These are phyloP conservation scores for Lissocephala sabroskyi DNA, from an alignment of 2,888 invertebrate genomes.

Conservation along the genomic window DNA sequence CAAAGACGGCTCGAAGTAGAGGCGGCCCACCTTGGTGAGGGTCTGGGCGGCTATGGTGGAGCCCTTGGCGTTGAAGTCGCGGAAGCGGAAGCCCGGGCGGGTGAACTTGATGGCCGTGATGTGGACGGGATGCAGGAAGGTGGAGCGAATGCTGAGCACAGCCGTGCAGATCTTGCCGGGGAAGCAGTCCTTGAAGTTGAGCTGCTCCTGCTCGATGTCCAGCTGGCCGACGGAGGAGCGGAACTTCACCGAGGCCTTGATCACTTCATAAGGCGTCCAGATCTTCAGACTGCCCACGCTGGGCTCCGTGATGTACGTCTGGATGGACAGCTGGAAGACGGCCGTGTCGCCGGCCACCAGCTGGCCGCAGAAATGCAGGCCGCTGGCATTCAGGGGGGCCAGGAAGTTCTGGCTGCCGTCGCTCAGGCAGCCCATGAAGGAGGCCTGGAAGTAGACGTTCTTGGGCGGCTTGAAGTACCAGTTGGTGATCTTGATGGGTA, in stretches of 20 bases:
- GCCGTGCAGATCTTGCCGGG: slow-evolving; percentile 86
- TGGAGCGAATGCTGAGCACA: slow-evolving; percentile 85
- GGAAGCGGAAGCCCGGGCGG: slow-evolving; percentile 77
- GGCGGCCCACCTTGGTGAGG: slow-evolving; percentile 75
- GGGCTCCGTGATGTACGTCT: slow-evolving; percentile 77
- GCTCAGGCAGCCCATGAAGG: slow-evolving; percentile 76
- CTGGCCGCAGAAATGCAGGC: slow-evolving; percentile 51
- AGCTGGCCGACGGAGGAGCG: slow-evolving; percentile 83
- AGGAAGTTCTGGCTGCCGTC: slow-evolving; percentile 7
- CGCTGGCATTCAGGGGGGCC: slow-evolving; percentile 21
- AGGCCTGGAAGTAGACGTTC: slow-evolving; percentile 60
- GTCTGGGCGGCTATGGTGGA: slow-evolving; percentile 73
- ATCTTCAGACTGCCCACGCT: slow-evolving; percentile 81
- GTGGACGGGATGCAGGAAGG: slow-evolving; percentile 85
- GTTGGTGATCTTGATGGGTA: slow-evolving; percentile 62
- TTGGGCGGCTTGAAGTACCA: slow-evolving; percentile 69
- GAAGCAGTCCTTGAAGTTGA: slow-evolving; percentile 85
- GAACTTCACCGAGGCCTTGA: slow-evolving; percentile 82
- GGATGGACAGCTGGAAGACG: slow-evolving; percentile 79
- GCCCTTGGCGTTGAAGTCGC: slow-evolving; percentile 72
- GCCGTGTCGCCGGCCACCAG: slow-evolving; percentile 58
- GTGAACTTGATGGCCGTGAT: slow-evolving; percentile 76
- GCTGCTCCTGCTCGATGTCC: slow-evolving; percentile 78
- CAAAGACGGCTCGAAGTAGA: slow-evolving; percentile 81
- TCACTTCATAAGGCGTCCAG: slow-evolving; percentile 80